A percentile compares a stretch with the other conserved stretches of the same genome.
phyloP scores from a whole-genome alignment of 2,888 invertebrate genomes.

The Campopleginae sp. region DNA sequence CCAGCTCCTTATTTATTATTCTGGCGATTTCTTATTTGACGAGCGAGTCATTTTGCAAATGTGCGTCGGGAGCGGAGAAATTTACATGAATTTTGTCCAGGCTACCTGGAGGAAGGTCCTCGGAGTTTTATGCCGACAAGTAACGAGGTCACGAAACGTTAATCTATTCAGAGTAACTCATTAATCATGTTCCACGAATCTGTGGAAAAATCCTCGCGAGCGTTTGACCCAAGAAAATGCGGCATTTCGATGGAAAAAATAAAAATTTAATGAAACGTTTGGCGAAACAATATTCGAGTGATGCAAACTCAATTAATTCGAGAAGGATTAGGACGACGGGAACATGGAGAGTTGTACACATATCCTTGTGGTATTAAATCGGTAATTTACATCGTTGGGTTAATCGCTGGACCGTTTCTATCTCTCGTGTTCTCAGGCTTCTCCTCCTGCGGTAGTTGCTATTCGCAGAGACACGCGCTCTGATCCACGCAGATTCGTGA shows the following conservation, averaged over 20 bases:
- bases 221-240: neutral
- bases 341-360: constrained; percentile 12
- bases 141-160: neutral
- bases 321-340: constrained; percentile 5
- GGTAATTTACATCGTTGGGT: constrained; percentile 47
- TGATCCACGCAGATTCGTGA: constrained; percentile 45
- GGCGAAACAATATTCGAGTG: neutral
- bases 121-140: neutral
- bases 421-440: constrained; percentile 19
- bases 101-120: neutral
- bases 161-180: neutral
- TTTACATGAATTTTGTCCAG: neutral
- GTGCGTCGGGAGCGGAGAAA: neutral
- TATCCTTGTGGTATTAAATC: constrained; percentile 29
- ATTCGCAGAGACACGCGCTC: constrained; percentile 32
- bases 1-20: too few species aligned
- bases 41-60: neutral
- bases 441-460: neutral
- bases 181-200: neutral
- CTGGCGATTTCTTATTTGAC: neutral
- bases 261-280: neutral
- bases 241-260: neutral
- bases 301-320: neutral
- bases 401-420: constrained; percentile 41
- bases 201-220: neutral